Evolutionary conservation across 2,113 vertebrate genomes (phyloP).

Genomic region (Macquaria ambigua): DNA sequence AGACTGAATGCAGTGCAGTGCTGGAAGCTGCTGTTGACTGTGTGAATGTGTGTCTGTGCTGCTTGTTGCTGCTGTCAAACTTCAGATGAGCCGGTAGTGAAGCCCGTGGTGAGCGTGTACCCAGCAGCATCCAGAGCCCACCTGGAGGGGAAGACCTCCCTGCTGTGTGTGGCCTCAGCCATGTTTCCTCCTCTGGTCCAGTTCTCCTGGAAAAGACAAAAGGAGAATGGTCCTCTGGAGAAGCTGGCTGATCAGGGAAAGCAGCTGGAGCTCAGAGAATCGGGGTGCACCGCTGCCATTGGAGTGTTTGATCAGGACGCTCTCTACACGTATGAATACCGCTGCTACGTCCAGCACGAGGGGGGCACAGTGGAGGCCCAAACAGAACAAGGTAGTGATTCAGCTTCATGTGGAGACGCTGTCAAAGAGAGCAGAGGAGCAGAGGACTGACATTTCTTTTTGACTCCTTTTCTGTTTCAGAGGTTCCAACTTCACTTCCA

Average conservation of each 20-base stretch:
- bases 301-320: background rate
- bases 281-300: slow-evolving; percentile 11
- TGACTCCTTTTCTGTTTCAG: slow-evolving; percentile 5
- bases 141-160: slow-evolving; percentile 28
- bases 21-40: no score
- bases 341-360: slow-evolving; percentile 35
- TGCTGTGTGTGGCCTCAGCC: slow-evolving; percentile 50
- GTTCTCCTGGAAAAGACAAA: slow-evolving; percentile 51
- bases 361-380: background rate
- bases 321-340: background rate
- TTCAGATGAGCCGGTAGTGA: slow-evolving; percentile 17
- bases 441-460: background rate
- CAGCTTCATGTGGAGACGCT: slow-evolving; percentile 5
- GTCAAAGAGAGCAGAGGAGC: slow-evolving; percentile 9
- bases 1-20: no score
- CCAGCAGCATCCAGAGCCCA: slow-evolving; percentile 21
- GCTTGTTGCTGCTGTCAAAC: slow-evolving; percentile 28
- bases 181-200: slow-evolving; percentile 56
- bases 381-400: slow-evolving; percentile 20
- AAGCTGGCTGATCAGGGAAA: background rate
- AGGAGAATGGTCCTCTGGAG: background rate
- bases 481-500: background rate
- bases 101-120: slow-evolving; percentile 49
- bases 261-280: slow-evolving; percentile 38
- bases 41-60: no score